Evolutionary conservation across 2,797 vertebrate genomes (phyloP).

Genomic region (Geotrypetes seraphini): DNA sequence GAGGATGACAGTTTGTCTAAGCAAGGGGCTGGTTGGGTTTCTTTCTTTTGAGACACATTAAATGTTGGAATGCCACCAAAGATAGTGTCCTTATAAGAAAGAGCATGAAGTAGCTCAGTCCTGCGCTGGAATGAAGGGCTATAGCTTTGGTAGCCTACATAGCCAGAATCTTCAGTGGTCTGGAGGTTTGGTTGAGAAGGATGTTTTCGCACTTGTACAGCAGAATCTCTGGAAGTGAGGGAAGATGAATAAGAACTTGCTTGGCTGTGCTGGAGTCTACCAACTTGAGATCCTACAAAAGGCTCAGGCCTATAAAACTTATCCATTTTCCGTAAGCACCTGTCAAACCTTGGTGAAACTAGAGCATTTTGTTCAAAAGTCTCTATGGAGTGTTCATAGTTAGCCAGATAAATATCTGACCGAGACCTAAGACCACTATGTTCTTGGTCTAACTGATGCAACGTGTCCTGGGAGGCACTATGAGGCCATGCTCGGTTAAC

Average conservation of each 20-base stretch:
- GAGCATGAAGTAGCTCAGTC: conserved; percentile 83
- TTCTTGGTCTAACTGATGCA: conserved; percentile 59
- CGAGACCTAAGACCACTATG: conserved; percentile 57
- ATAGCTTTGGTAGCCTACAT: conserved; percentile 91
- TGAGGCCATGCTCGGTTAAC: conserved; percentile 66
- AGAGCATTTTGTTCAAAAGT: conserved; percentile 62
- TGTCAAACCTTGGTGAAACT: conserved; percentile 56
- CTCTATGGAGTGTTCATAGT: conserved; percentile 72
- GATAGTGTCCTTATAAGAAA: conserved; percentile 81
- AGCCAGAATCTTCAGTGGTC: conserved; percentile 69
- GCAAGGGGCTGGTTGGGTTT: conserved; percentile 14
- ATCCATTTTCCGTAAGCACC: conserved; percentile 39
- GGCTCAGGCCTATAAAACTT: conserved; percentile 10
- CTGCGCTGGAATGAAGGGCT: conserved; percentile 92
- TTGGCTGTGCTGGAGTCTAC: conserved; percentile 16
- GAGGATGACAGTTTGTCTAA: background rate
- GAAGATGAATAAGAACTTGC: conserved; percentile 22
- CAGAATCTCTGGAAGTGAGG: conserved; percentile 31
- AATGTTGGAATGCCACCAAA: conserved; percentile 73
- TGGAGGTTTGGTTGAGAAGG: conserved; percentile 45
- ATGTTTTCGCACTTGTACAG: conserved; percentile 27
- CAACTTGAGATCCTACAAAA: background rate
- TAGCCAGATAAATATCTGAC: conserved; percentile 72
- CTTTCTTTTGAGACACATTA: conserved; percentile 21
- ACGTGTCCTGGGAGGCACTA: conserved; percentile 86